Evolutionary conservation across 2,113 vertebrate species (phyloP).

Genomic region (Promerops cafer): DNA sequence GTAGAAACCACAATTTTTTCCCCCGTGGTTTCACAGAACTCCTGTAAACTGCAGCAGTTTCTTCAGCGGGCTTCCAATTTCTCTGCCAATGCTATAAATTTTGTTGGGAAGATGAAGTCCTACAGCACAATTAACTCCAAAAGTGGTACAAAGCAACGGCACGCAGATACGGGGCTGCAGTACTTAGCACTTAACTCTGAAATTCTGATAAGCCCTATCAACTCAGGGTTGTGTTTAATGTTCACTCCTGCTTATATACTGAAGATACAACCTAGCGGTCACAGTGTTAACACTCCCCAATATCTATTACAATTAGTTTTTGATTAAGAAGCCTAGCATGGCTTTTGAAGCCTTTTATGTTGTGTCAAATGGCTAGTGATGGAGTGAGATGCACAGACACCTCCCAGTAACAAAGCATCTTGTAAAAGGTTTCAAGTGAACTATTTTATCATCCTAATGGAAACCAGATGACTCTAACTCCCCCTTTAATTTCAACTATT

Average conservation of each 20-base stretch:
- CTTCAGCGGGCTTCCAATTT: slow-evolving; percentile 25
- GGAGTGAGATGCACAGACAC: slow-evolving; percentile 88
- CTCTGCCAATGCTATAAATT: slow-evolving; percentile 71
- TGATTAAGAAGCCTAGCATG: slow-evolving; percentile 93
- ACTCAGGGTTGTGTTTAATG: slow-evolving; percentile 89
- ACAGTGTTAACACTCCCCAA: slow-evolving; percentile 95
- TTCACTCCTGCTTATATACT: slow-evolving; percentile 82
- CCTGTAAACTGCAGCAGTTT: slow-evolving; percentile 33
- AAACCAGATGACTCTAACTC: slow-evolving; percentile 93
- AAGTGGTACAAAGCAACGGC: slow-evolving; percentile 77
- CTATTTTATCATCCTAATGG: slow-evolving; percentile 99
- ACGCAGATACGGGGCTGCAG: slow-evolving; percentile 74
- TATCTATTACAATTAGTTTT: slow-evolving; percentile 99
- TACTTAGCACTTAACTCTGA: slow-evolving; percentile 83
- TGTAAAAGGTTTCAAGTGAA: slow-evolving; percentile 95
- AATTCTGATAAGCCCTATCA: slow-evolving; percentile 84
- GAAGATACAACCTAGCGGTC: slow-evolving; percentile 87
- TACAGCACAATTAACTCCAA: slow-evolving; percentile 74
- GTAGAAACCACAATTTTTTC: background rate
- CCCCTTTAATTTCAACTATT: slow-evolving; percentile 86
- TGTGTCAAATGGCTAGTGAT: slow-evolving; percentile 97
- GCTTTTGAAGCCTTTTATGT: slow-evolving; percentile 98
- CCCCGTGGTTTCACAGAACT: slow-evolving; percentile 56
- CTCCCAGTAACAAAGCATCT: slow-evolving; percentile 93
- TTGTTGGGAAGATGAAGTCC: slow-evolving; percentile 66